Conservation (phyloP, 64 coral and sea anemone genomes). For the Dendrophyllia cribrosa region DNA sequence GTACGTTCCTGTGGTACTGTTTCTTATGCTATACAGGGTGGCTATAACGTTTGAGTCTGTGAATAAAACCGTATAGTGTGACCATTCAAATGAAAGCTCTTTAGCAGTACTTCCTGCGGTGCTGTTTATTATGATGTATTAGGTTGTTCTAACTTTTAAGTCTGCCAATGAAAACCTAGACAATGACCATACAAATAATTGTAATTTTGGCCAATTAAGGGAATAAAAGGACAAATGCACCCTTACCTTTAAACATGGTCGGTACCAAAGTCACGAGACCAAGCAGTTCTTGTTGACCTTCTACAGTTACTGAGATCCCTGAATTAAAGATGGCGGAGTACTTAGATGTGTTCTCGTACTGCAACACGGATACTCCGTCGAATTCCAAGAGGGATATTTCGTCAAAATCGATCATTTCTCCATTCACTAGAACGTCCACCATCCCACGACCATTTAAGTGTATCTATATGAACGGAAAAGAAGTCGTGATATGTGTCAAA, state of each 20-base stretch:
- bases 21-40: too few relatives aligned
- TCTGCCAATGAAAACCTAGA: too few relatives aligned
- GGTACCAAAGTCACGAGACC: constrained; percentile 62
- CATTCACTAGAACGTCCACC: constrained; percentile 63
- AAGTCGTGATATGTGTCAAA: not conserved
- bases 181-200: too few relatives aligned
- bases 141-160: too few relatives aligned
- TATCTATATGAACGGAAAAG: constrained; percentile 21
- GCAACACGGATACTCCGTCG: constrained; percentile 31
- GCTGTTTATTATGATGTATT: too few relatives aligned
- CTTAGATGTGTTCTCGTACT: constrained; percentile 61
- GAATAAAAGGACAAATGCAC: too few relatives aligned
- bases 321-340: constrained; percentile 59
- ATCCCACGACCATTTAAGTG: constrained; percentile 55
- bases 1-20: too few relatives aligned
- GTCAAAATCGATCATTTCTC: constrained; percentile 53
- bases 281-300: constrained; percentile 51
- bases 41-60: too few relatives aligned
- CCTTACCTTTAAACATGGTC: constrained; percentile 53
- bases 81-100: too few relatives aligned
- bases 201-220: too few relatives aligned
- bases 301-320: constrained; percentile 66
- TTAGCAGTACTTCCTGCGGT: too few relatives aligned
- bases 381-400: constrained; percentile 53
- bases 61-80: too few relatives aligned